Evolutionary conservation across 2,113 vertebrate genomes (phyloP).

Genomic region (Chlamydotis undulata): DNA sequence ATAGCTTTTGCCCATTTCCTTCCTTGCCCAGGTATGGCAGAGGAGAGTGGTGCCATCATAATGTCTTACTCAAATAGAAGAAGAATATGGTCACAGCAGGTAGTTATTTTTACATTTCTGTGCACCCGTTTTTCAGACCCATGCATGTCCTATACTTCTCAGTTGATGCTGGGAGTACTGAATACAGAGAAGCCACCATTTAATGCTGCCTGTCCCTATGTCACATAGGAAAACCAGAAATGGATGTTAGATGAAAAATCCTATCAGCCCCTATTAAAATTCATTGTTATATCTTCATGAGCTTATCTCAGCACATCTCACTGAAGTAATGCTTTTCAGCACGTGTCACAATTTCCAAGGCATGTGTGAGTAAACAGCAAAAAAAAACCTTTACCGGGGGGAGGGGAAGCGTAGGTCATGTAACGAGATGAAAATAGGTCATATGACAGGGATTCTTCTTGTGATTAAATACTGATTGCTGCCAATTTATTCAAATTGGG

Average conservation of each 20-base stretch:
- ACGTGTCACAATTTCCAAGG: neutral
- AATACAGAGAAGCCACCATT: neutral
- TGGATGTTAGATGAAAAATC: neutral
- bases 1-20: neutral
- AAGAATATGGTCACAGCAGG: neutral
- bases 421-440: conserved; percentile 6
- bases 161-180: neutral
- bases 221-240: neutral
- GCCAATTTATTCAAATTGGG: neutral
- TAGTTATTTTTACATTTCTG: neutral
- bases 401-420: neutral
- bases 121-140: neutral
- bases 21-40: neutral
- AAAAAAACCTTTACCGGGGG: neutral
- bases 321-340: neutral
- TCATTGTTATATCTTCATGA: neutral
- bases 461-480: neutral
- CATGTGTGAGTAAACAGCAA: neutral
- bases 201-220: neutral
- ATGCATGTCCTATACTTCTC: neutral
- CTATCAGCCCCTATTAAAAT: neutral
- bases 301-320: neutral
- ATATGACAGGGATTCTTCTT: neutral
- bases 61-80: neutral
- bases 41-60: neutral